Evolutionary conservation across 1,140 invertebrate genomes (phyloP).

Genomic region (Oreohelix idahoensis): DNA sequence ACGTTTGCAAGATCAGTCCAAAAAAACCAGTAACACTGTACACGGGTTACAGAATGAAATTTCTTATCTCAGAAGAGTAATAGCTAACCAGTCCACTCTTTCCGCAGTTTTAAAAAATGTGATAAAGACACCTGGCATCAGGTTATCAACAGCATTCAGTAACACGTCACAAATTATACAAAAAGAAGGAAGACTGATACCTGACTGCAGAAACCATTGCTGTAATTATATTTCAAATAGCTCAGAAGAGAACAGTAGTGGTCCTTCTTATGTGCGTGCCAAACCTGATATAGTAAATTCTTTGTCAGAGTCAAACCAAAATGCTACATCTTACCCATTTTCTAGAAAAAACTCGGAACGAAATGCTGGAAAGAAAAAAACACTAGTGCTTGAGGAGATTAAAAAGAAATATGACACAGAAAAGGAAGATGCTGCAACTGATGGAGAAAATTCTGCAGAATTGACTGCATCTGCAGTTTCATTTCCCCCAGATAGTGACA

Average conservation of each 20-base stretch:
- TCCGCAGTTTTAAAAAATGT: constrained; percentile 51
- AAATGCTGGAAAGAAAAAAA: constrained; percentile 21
- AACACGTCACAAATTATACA: not conserved
- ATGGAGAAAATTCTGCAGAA: constrained; percentile 4
- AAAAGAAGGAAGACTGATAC: constrained; percentile 5
- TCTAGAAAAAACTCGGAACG: not conserved
- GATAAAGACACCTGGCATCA: constrained; percentile 48
- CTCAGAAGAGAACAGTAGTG: not conserved
- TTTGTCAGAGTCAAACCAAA: not conserved
- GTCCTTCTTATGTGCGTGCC: not conserved
- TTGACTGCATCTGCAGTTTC: not conserved
- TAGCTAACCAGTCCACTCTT: constrained; percentile 53
- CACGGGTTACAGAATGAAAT: constrained; percentile 46
- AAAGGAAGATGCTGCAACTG: not conserved
- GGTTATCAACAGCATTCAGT: constrained; percentile 33
- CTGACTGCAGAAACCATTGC: not conserved
- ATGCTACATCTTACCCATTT: not conserved
- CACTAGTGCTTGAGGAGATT: not conserved
- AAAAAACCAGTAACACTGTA: constrained; percentile 18
- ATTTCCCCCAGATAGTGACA: not conserved
- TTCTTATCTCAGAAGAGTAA: constrained; percentile 50
- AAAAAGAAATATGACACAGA: not conserved
- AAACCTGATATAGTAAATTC: too few relatives aligned
- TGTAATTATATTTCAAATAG: not conserved
- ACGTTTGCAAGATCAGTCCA: constrained; percentile 34